Evolutionary conservation across 2,888 invertebrate species (phyloP), one percentile per base, ranked within the genome.

Genomic region (Spisula subtruncata): DNA sequence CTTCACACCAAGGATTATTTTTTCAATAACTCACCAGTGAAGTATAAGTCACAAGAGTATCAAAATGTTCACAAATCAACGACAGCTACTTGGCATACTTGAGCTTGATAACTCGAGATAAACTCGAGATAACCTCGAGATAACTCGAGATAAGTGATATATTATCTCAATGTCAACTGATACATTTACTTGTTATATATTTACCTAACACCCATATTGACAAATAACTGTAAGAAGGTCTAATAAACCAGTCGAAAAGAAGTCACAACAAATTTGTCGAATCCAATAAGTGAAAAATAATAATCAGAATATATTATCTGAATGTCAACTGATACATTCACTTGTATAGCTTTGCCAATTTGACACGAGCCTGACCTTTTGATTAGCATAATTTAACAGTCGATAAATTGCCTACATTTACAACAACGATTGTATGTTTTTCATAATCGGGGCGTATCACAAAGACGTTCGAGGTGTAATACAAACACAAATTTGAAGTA

Each of bases 21-120:
- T 56, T 56, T 10, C n/a, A 66, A n/a, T 10, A 25, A 25, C n/a
- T 66, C 60, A 66, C 60, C n/a, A 66, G 25, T 4, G 25, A 66
- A 66, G 5, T 25, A 8, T 66, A 5, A 8, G n/a, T n/a, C n/a
- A 25, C 60, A n/a, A 66, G 18, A 66, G 5, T 66, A 66, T 66
- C 60, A 25, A 66, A 66, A 66, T 66, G 60, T 66, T 66, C 60
- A 66, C 60, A 66, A 66, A n/a, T 66, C 60, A 66, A 66, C 25
- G 60, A 25, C 2, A 25, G 25, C 60, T 66, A n/a, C 25, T n/a
- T 66, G n/a, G n/a, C 60, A 51, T 66, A 66, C 60, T 66, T 66
- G 25, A 66, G 60, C 0, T 25, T 25, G 60, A 66, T 66, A 66
- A 66, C 60, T 66, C 25, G 10, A 66, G 60, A 66, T 41, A 41